Evolutionary conservation across 2,113 vertebrate species (phyloP), one percentile per base, ranked within the genome.

Genomic region (Ursus arctos): DNA sequence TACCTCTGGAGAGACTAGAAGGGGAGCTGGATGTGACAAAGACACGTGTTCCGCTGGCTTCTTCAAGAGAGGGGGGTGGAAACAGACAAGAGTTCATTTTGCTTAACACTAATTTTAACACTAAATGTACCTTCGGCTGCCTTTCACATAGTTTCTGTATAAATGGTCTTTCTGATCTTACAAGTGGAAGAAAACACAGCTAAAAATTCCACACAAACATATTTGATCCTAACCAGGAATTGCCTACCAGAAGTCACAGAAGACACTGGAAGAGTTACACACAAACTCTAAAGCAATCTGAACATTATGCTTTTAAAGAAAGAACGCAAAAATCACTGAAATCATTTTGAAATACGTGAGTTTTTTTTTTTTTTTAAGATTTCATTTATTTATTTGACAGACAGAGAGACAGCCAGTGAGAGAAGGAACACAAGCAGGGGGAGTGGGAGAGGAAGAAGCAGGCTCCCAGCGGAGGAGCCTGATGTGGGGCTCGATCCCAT

Each of bases 1-100:
- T 89, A 99, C 98, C 98, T 99, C 99, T 97, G 99, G 98, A 96
- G 99, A 98, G 63, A 99, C 98, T 33, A 98, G 97, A 95, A 99
- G 98, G 72, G 98, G 97, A 61, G 98, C 93, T 19, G 98, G 98
- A 98, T 97, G 98, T 55, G 98, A 47, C 3, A 98, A 97, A 8
- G 98, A 97, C 87, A 98, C 95, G 47, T 97, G 98, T 84, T 99
- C 99, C 7, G 97, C 97, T 98, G 98, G 96, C 80, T 94, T 98
- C 99, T 99, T 89, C 10, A 76, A 97, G 88, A 93, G 24, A 12
- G 9, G 14, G 14, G 16, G n/a, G 4, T 24, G 24, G n/a, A 95
- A 72, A 94, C 59, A 80, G 36, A 79, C 18, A 89, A 91, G 33
- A 84, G 47, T 65, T 85, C 55, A 91, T 81, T 97, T 83, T 57